Evolutionary conservation across 37 sponge, comb jelly and placozoan species (phyloP).

Genomic region (Bolinopsis microptera): DNA sequence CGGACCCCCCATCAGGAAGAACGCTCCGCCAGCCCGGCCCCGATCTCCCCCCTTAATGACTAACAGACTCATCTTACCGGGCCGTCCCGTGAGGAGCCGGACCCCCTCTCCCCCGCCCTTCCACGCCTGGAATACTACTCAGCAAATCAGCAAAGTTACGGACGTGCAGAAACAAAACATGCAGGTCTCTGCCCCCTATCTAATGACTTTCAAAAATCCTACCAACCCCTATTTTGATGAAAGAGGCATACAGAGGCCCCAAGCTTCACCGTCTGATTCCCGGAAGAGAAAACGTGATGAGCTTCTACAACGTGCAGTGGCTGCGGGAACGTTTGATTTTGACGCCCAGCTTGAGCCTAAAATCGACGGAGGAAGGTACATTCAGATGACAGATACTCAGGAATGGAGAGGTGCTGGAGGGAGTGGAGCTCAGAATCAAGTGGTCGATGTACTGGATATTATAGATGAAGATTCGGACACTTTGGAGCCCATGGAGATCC

Average conservation of each 20-base stretch:
- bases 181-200: neutral
- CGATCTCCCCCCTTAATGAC: neutral
- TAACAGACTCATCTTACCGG: neutral
- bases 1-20: neutral
- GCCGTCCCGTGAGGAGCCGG: neutral
- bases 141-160: neutral
- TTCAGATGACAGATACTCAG: neutral
- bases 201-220: slow-evolving; percentile 1
- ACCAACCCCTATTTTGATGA: slow-evolving; percentile 12
- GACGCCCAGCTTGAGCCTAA: no score
- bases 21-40: neutral
- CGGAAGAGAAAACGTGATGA: slow-evolving; percentile 26
- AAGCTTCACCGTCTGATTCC: neutral
- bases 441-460: neutral
- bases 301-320: neutral
- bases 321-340: slow-evolving; percentile 8
- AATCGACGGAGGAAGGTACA: neutral
- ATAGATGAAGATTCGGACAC: neutral
- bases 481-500: neutral
- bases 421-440: neutral
- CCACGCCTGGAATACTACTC: neutral
- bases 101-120: neutral
- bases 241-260: neutral
- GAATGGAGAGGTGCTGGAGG: neutral
- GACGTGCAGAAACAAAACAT: neutral